Conservation (phyloP, 1,140 invertebrate species). For the Penaeus japonicus region DNA sequence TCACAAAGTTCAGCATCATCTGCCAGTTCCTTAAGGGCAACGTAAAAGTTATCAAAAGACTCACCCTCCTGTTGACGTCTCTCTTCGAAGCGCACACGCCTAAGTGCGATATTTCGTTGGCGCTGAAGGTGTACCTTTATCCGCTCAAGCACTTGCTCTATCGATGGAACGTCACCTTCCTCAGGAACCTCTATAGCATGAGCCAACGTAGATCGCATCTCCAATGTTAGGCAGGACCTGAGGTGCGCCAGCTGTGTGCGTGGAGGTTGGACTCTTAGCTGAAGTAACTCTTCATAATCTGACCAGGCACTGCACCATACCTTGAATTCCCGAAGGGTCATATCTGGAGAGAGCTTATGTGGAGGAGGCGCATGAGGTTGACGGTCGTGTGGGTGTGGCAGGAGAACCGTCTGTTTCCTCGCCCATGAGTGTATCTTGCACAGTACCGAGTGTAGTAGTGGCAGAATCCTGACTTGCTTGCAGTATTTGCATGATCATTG, state of each 20-base stretch:
- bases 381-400: neutral
- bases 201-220: neutral
- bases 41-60: constrained; percentile 17
- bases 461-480: too few species aligned
- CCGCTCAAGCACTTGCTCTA: neutral
- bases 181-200: constrained; percentile 6
- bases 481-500: too few species aligned
- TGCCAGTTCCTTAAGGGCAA: constrained; percentile 7
- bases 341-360: neutral
- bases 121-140: constrained; percentile 2
- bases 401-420: neutral
- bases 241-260: neutral
- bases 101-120: neutral
- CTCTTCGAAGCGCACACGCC: constrained; percentile 1
- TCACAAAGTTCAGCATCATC: constrained; percentile 20
- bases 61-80: neutral
- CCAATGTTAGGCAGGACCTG: neutral
- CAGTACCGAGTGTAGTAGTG: too few species aligned
- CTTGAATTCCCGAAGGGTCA: neutral
- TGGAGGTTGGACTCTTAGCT: neutral
- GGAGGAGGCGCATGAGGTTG: neutral
- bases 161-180: neutral
- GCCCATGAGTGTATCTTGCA: too few species aligned
- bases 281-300: constrained; percentile 26
- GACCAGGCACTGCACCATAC: constrained; percentile 8